Evolutionary conservation across 2,888 invertebrate genomes (phyloP), one percentile per base, ranked within the genome.

Genomic region (Xestia rhomboidea): DNA sequence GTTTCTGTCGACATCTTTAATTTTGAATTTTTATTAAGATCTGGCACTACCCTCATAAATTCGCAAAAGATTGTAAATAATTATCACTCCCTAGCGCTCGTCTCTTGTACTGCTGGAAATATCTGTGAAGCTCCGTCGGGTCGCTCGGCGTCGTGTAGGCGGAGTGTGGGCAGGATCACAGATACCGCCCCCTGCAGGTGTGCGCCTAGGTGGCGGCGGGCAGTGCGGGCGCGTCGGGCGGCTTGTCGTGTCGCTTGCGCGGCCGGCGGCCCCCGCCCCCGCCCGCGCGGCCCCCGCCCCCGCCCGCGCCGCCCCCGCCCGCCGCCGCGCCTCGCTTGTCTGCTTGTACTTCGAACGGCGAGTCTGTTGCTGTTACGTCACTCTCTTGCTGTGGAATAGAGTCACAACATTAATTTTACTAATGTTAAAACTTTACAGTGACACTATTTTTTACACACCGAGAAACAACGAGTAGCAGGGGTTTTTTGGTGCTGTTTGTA

Each of bases 261-360:
- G 93, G 91, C 27, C 95, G 92, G 10, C 94, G 93, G 94, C 97
- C 96, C 66, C 96, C 93, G 27, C 97, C 97, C 84, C 81, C 94
- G 83, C 73, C 90, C 95, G 85, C 96, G 18, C 86, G 97, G 34
- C 97, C 97, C 46, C 96, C 92, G 8, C 95, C 96, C 49, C 86
- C 96, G 21, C 87, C 97, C 94, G 86, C 97, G 41, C 96, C 92
- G 8, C 95, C 96, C 51, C 86, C 96, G 18, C 87, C 97, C 94
- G 86, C 97, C 86, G 81, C 96, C 93, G 91, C 97, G 90, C 97
- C 96, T 76, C 97, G 97, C 93, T 97, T 98, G 89, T 97, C 97
- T 5, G 95, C 92, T 80, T 96, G 96, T 88, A 96, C 94, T 85
- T 97, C 97, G 89, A 97, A 97, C 15, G 97, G 95, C 0, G 97